Base-by-base conservation (phyloP, 2,797 vertebrate genomes). In the Alca torda region DNA sequence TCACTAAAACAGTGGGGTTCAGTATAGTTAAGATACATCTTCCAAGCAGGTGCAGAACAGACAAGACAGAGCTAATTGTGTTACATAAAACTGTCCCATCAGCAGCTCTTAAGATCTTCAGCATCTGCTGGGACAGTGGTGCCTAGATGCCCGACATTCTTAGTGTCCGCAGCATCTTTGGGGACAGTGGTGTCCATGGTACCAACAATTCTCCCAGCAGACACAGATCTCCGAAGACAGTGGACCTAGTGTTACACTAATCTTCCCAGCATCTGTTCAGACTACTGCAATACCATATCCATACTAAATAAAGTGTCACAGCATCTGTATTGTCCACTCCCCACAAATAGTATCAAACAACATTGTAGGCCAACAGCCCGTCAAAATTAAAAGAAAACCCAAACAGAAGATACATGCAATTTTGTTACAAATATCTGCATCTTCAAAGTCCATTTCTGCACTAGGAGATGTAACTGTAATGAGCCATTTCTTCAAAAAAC, bases 161-260 rank as follows among this genome's bases (percentile, higher is more conserved):
- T 88, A 88, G 85, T 21, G 61, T 56, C 74, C 1, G 0, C 57
- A 80, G 96, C 89, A 95, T 95, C 96, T 95, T 93, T 30, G 84
- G 97, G 89, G 97, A 98, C 97, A 97, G 96, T 97, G 96, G 96
- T 63, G 72, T 28, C 91, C 94, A 93, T 98, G 98, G 98, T 98
- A 98, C 97, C 97, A 92, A 95, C 89, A 94, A 82, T 85, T 51
- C 51, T 83, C 90, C 80, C 93, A 94, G 94, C 95, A 97, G 96
- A 91, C 93, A 50, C 67, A 72, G 86, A 78, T 84, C 95, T 91
- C 91, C 10, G 87, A 60, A 81, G 85, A 97, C 96, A 96, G 96
- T 83, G 83, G 93, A 75, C 24, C 84, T 45, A 97, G 95, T 97
- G 97, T 97, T 96, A 76, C 23, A 60, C 46, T 77, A 91, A 95